Evolutionary conservation across 2,113 vertebrate species (phyloP).

Genomic region (Leucopsar rothschildi): DNA sequence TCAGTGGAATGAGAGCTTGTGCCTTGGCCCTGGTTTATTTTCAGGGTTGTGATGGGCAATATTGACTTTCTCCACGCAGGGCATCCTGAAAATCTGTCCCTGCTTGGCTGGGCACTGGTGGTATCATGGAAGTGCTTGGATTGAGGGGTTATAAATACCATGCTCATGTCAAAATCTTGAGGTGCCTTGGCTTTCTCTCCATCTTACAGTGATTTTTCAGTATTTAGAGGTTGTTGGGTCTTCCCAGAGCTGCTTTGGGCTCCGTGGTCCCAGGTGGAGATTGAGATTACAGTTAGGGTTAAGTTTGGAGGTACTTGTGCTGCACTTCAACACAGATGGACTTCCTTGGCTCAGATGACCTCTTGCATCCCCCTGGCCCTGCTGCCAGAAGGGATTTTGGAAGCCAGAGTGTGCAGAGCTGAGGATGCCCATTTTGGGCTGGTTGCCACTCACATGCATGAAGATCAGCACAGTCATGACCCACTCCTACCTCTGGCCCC

Average conservation of each 20-base stretch:
- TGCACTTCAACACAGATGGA: neutral
- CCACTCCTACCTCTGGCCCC: fast-evolving
- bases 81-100: neutral
- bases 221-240: neutral
- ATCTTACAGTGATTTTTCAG: neutral
- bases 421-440: neutral
- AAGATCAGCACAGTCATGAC: neutral
- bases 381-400: neutral
- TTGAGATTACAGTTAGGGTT: neutral
- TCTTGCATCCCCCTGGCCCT: neutral
- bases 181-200: neutral
- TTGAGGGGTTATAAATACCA: neutral
- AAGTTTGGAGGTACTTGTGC: neutral
- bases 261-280: neutral
- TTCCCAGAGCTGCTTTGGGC: neutral
- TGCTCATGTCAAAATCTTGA: neutral
- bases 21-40: neutral
- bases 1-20: neutral
- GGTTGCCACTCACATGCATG: neutral
- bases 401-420: neutral
- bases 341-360: neutral
- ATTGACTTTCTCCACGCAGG: neutral
- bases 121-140: neutral
- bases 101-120: neutral
- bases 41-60: neutral